Conservation (phyloP, 30 jellyfish, hydroid and myxozoan species). For the Chrysaora quinquecirrha region DNA sequence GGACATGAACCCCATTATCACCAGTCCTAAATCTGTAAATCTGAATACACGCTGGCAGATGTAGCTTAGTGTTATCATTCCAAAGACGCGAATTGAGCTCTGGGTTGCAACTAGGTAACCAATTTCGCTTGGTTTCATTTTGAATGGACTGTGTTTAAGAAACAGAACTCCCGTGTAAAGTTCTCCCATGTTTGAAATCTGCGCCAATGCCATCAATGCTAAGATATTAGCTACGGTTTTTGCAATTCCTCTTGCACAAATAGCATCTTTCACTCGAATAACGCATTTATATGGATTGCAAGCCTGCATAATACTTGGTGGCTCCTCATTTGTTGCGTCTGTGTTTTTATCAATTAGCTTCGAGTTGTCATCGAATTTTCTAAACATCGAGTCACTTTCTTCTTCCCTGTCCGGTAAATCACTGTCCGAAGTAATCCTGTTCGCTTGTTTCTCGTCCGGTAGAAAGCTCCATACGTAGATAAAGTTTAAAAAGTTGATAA, state of each 20-base stretch:
- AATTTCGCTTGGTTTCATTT: neutral
- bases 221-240: neutral
- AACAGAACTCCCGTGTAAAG: slow-evolving; percentile 9
- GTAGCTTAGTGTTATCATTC: neutral
- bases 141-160: slow-evolving; percentile 7
- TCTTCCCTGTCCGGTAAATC: neutral
- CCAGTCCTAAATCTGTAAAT: slow-evolving; percentile 9
- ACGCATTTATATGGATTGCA: neutral
- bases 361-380: too few relatives aligned
- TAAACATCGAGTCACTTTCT: too few relatives aligned
- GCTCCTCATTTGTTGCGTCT: neutral
- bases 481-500: neutral
- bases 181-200: slow-evolving; percentile 1
- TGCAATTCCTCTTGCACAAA: neutral
- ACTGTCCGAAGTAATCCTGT: neutral
- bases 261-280: neutral
- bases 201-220: neutral
- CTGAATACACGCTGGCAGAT: neutral
- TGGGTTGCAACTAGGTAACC: slow-evolving; percentile 11
- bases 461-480: slow-evolving; percentile 6
- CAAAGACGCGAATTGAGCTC: neutral
- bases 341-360: neutral
- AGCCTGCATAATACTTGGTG: neutral
- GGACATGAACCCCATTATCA: slow-evolving; percentile 14
- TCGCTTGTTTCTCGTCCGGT: slow-evolving; percentile 5